Base-by-base conservation (phyloP, 2,797 vertebrate genomes). In the Borostomias antarcticus region DNA sequence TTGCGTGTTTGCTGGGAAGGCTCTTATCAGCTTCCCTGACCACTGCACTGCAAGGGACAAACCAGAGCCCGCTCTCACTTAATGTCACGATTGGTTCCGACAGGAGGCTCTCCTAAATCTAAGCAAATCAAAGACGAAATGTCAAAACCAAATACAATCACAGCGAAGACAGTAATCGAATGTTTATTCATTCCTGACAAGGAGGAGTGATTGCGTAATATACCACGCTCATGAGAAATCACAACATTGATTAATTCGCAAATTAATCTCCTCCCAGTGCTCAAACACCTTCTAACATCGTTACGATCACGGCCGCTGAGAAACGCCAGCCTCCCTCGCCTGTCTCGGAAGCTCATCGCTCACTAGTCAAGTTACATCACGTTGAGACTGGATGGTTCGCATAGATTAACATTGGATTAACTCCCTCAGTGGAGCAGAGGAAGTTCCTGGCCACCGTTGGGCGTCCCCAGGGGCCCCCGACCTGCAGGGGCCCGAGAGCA, bases 331-430 rank as follows among this genome's bases (percentile, higher is more conserved):
- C 6, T 11, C 15, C 2, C 28, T 56, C 32, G 26, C n/a, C n/a
- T 11, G 26, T 54, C 53, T 32, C 29, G n/a, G 28, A 15, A 54
- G 29, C 28, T 30, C 15, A 32, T 25, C n/a, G 23, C 25, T 2
- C 33, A 59, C 69, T 74, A 75, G 82, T 72, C 78, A 63, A 64
- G 71, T 78, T n/a, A 69, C 69, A 32, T 69, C 75, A 73, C 11
- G 37, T 70, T 1, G 25, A 69, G 51, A 61, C 77, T 82, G 68
- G 81, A 85, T 72, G 74, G 84, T 72, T 76, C 30, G 65, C 80
- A 66, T 72, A 71, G 80, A 85, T 82, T 81, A 72, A 75, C 76
- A 71, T 26, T n/a, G 74, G 85, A 86, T 84, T 85, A 67, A 77
- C 70, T 21, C 59, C 61, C 62, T 77, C 71, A 62, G 30, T 65